phyloP scores from a whole-genome alignment of 1,140 invertebrate genomes.

The Lepidotrigona ventralis region DNA sequence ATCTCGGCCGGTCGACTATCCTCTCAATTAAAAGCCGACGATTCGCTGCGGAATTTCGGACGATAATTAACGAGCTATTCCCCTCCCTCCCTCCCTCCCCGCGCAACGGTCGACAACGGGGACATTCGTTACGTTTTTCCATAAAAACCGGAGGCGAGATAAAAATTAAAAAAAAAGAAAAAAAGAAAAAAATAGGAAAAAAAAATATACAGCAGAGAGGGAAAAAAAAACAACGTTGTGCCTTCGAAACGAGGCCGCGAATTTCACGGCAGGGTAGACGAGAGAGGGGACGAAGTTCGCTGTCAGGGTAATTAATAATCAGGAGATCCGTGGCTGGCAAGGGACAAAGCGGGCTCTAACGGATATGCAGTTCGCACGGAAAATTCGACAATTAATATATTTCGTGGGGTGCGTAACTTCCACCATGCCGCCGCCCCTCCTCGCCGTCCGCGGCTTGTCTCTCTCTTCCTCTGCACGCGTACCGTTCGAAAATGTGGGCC shows the following conservation, averaged over 20 bases:
- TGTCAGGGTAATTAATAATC: slow-evolving; percentile 66
- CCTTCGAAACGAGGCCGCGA: slow-evolving; percentile 46
- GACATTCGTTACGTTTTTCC: slow-evolving; percentile 55
- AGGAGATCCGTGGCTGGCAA: slow-evolving; percentile 61
- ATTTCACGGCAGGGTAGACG: slow-evolving; percentile 40
- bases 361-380: slow-evolving; percentile 68
- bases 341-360: slow-evolving; percentile 65
- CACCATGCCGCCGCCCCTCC: too few species aligned
- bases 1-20: not conserved
- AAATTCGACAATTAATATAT: slow-evolving; percentile 77
- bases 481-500: slow-evolving; percentile 61
- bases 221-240: slow-evolving; percentile 28
- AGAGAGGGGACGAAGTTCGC: slow-evolving; percentile 24
- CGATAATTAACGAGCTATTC: slow-evolving; percentile 54
- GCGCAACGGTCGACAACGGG: not conserved
- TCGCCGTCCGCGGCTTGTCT: not conserved
- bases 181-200: slow-evolving; percentile 9
- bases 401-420: slow-evolving; percentile 59
- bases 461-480: slow-evolving; percentile 10
- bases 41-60: slow-evolving; percentile 46
- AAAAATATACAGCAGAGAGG: not conserved
- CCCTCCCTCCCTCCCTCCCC: not conserved
- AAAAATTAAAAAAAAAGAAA: slow-evolving; percentile 29
- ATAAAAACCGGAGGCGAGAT: slow-evolving; percentile 33
- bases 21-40: slow-evolving; percentile 55